Conservation (phyloP, 35 echinoderm and acorn worm species). For the Heliocidaris tuberculata region DNA sequence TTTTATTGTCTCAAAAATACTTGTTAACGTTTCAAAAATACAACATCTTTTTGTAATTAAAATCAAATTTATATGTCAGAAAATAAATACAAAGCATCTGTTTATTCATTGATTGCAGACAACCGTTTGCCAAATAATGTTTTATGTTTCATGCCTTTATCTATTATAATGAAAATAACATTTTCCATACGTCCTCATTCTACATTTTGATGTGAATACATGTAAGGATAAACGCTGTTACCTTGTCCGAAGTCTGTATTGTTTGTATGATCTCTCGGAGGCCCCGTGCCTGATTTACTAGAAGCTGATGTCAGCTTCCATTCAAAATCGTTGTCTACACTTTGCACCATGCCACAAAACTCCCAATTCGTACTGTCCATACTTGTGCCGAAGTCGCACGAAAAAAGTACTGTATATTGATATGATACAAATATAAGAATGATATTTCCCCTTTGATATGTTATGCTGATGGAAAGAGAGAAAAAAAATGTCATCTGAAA, state of each 20-base stretch:
- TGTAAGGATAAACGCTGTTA: not conserved
- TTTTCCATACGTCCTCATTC: too few relatives aligned
- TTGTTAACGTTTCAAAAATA: too few relatives aligned
- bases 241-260: not conserved
- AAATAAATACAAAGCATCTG: too few relatives aligned
- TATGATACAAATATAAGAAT: not conserved
- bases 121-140: too few relatives aligned
- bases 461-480: too few relatives aligned
- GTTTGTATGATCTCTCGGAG: not conserved
- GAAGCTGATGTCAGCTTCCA: constrained; percentile 16
- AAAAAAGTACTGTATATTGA: not conserved
- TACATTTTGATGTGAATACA: not conserved
- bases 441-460: not conserved
- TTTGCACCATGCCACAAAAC: constrained; percentile 7
- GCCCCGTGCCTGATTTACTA: not conserved
- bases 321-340: not conserved
- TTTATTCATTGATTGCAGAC: too few relatives aligned
- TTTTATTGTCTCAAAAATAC: not conserved
- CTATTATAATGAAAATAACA: too few relatives aligned
- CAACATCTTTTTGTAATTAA: too few relatives aligned
- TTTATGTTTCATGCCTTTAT: too few relatives aligned
- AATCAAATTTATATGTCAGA: too few relatives aligned
- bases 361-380: too few relatives aligned
- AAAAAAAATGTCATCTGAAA: too few relatives aligned
- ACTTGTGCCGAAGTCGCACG: not conserved